Percentiles rank a stretch among this genome's conserved stretches.
phyloP scores from a whole-genome alignment of 2,113 vertebrate species.

The Callipepla californica region DNA sequence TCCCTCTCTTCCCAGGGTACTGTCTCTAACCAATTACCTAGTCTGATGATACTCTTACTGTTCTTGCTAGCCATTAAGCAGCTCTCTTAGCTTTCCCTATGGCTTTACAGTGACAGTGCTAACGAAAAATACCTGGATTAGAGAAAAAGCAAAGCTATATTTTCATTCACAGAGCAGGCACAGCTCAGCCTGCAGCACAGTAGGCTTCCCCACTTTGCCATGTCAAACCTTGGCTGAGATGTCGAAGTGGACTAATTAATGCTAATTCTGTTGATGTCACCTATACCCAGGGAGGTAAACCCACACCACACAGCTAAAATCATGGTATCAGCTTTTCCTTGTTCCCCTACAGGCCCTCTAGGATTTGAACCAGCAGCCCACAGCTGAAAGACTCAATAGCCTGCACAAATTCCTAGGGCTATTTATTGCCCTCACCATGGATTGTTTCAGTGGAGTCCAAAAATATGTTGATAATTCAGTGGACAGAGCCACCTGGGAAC shows the following conservation, averaged over 20 bases:
- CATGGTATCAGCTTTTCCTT: neutral
- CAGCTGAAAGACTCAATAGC: neutral
- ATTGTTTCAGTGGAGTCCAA: neutral
- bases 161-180: neutral
- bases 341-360: neutral
- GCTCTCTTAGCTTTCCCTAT: neutral
- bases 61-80: slow-evolving; percentile 3
- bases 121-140: neutral
- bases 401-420: neutral
- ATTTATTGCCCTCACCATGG: neutral
- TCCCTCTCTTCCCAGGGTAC: slow-evolving; percentile 30
- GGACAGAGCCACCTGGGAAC: neutral
- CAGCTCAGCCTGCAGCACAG: neutral
- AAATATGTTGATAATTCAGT: neutral
- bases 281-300: neutral
- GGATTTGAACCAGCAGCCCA: neutral
- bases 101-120: neutral
- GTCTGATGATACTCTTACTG: slow-evolving; percentile 12
- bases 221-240: neutral
- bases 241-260: neutral
- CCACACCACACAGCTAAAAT: neutral
- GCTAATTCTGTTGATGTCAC: neutral
- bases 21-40: slow-evolving; percentile 41
- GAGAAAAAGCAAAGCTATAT: neutral
- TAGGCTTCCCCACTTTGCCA: neutral